Evolutionary conservation across 2,113 vertebrate species (phyloP), one percentile per base, ranked within the genome.

Genomic region (Phylloscopus trochilus): DNA sequence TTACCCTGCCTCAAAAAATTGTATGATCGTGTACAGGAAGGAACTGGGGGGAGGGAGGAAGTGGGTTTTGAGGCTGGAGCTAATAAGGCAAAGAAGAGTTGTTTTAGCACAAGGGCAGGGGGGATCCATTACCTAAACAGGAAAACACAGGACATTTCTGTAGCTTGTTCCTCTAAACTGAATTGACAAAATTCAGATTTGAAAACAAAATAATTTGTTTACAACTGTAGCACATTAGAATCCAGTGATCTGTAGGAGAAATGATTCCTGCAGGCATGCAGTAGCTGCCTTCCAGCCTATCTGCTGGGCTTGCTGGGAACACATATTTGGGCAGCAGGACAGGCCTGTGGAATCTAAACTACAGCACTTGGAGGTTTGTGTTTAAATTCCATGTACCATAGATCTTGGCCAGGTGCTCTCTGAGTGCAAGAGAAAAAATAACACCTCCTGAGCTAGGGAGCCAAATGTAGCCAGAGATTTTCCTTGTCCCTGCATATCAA

Each of bases 401-500:
- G 87, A 83, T 93, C 70, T 67, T 80, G 78, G 59, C 84, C 84
- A 91, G 87, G 85, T 95, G 75, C 72, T 95, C 4, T 39, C 59
- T 4, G 27, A 67, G 37, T 27, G 33, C 60, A 64, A 20, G 41
- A 49, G 44, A 1, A 59, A 79, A 94, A 93, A 73, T 33, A 95
- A 31, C 70, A 79, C 15, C 35, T 76, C 16, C 47, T 66, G 67
- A 74, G 23, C 51, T 47, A 6, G 43, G 51, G 52, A 74, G 37
- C 52, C 64, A 74, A 0, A 43, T 47, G 15, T 11, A 73, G 82
- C n/a, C 33, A 43, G 47, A 83, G 18, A 30, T 72, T 83, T 88
- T 74, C 49, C 58, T 89, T 82, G 16, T 68, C 41, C 21, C 39
- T 78, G 5, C 0, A 0, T 56, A 51, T 13, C 55, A 49, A 87